Evolutionary conservation across 1,140 invertebrate genomes (phyloP).

Genomic region (Zaprionus inermis): DNA sequence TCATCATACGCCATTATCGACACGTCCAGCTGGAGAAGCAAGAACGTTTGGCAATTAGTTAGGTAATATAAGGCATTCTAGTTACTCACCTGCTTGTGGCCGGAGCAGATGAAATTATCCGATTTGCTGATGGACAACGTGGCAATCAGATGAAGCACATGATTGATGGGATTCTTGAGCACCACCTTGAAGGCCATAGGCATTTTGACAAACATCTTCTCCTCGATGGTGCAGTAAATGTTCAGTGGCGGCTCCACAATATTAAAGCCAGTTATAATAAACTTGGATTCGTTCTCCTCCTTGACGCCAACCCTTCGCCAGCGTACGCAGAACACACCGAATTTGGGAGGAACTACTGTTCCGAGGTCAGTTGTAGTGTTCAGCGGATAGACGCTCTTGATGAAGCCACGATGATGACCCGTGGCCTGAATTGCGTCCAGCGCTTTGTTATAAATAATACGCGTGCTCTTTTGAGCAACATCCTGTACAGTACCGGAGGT

Average conservation of each 20-base stretch:
- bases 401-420: conserved; percentile 77
- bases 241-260: conserved; percentile 80
- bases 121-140: conserved; percentile 76
- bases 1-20: conserved; percentile 81
- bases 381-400: conserved; percentile 68
- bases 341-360: conserved; percentile 32
- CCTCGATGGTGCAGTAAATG: conserved; percentile 83
- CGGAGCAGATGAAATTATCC: conserved; percentile 84
- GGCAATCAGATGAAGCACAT: conserved; percentile 76
- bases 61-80: no score
- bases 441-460: conserved; percentile 76
- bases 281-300: conserved; percentile 83
- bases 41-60: not conserved
- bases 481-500: conserved; percentile 1
- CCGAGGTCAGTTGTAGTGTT: not conserved
- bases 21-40: conserved; percentile 67
- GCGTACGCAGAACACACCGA: conserved; percentile 81
- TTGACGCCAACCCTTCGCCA: conserved; percentile 73
- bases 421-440: conserved; percentile 75
- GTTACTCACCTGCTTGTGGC: conserved; percentile 76
- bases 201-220: conserved; percentile 84
- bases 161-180: conserved; percentile 74
- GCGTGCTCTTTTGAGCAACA: conserved; percentile 44
- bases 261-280: conserved; percentile 74
- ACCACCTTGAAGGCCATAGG: conserved; percentile 81